Evolutionary conservation across 2,113 vertebrate genomes (phyloP), one percentile per base, ranked within the genome.

Genomic region (Cepphus grylle): DNA sequence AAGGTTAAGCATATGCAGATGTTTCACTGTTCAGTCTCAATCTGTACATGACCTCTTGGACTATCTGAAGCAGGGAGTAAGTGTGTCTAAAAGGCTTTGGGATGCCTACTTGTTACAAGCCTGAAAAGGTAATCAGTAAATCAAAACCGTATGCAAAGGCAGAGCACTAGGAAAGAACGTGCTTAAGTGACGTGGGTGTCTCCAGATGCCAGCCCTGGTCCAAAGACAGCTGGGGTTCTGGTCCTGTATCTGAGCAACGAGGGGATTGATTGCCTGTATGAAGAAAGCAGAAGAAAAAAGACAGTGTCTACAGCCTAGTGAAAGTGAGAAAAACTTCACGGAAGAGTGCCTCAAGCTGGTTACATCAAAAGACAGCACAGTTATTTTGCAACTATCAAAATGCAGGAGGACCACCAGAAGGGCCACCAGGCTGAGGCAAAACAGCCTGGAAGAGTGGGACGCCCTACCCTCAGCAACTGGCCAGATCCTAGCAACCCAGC

Each of bases 21-120:
- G 93, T 95, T 94, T 86, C 71, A 82, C 90, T 91, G 90, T 42
- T 96, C 62, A 69, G 50, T 88, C 92, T 96, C 92, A 95, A 72
- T 80, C 87, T 80, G 40, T 80, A 82, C 71, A 88, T 77, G 93
- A 93, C 90, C 85, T 83, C 93, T 96, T 90, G 49, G 90, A 93
- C 86, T 91, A 93, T 42, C 22, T 89, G 92, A 94, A 12, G 30
- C 82, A 85, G 52, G 91, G n/a, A 89, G 65, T 83, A 92, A 94
- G 38, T 82, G 58, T 65, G 53, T 72, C 92, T 93, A 93, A 95
- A 96, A 93, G 87, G 79, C 58, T 96, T 88, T 81, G 58, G 47
- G 90, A 90, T 93, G 66, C 43, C 85, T 95, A 76, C 74, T 89
- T 82, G n/a, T 93, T 80, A 96, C 70, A 94, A 87, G 70, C 21